Evolutionary conservation across 1,140 invertebrate species (phyloP), one percentile per base, ranked within the genome.

Genomic region (Drosophila cardini): DNA sequence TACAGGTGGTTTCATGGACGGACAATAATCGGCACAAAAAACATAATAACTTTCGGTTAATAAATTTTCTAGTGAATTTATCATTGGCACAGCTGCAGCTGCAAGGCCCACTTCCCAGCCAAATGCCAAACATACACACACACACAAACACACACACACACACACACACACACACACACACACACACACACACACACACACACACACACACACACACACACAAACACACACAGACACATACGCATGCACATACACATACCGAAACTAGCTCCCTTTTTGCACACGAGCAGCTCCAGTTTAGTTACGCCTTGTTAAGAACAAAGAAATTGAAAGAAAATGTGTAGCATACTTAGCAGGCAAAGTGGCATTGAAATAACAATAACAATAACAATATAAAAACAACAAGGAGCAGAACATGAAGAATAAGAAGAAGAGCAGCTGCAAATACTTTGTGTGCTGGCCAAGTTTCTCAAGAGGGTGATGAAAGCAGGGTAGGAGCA

Each of bases 351-450:
- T 85, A 85, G 69, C 78, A 38, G 46, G 30, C 45, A 69, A 87
- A 87, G 71, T 72, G 82, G 72, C 83, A 87, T 82, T 86, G 79
- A 87, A 87, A 82, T 64, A 87, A 73, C 69, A 82, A 67, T 61
- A 73, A 70, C 42, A 81, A 56, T 72, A 74, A 69, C 64, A 73
- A 48, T 56, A 73, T 55, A 55, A 34, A n/a, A 36, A 18, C 11
- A 62, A 46, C 10, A 69, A 61, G 40, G 36, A 18, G 36, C 32
- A 32, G 8, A 55, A 46, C 10, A 69, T 53, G 40, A 53, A 18
- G 36, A 42, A 40, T 5, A 55, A 46, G 15, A 60, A 57, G 11
- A 2, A 57, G 9, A 56, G 55, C 65, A 68, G 65, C 53, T 57
- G 65, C 53, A 58, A 68, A 48, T 68, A 48, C 60, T 62, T 62